phyloP scores from a whole-genome alignment of 92 coral and sea anemone genomes.

The Montipora capitata region DNA sequence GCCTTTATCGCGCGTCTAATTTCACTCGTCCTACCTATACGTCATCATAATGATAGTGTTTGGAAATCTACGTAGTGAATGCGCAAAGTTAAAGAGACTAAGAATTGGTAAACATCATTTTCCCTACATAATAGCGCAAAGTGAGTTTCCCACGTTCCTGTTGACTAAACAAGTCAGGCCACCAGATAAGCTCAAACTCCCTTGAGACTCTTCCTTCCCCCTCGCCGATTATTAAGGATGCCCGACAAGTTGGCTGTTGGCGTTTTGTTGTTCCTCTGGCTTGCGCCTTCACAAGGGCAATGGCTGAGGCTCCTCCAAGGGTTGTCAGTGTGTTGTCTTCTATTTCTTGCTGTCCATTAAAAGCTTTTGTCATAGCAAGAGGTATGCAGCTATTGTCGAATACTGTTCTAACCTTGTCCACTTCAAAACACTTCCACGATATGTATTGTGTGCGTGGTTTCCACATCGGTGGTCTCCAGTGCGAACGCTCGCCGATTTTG shows the following conservation, averaged over 20 bases:
- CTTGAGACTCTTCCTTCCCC: not conserved
- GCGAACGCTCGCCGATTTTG: not conserved
- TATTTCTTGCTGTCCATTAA: not conserved
- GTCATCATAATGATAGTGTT: too few relatives aligned
- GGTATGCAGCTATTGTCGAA: not conserved
- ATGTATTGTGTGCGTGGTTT: not conserved
- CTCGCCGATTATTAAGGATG: not conserved
- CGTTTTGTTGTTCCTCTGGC: not conserved
- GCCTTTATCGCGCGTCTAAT: too few relatives aligned
- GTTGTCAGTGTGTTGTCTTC: not conserved
- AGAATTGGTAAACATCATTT: not conserved
- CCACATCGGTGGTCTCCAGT: not conserved
- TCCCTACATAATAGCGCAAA: too few relatives aligned
- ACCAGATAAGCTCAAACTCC: not conserved
- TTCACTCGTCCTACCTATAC: too few relatives aligned
- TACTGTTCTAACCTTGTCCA: not conserved
- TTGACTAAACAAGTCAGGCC: not conserved
- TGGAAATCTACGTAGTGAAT: too few relatives aligned
- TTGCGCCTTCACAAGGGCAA: not conserved
- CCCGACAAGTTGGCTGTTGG: not conserved
- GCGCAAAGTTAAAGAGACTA: not conserved
- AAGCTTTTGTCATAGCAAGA: not conserved
- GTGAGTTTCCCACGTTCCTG: not conserved
- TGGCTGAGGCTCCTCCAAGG: not conserved
- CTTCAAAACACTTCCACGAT: not conserved